Base-by-base conservation (phyloP, 2,888 invertebrate genomes). In the Amorpha juglandis region DNA sequence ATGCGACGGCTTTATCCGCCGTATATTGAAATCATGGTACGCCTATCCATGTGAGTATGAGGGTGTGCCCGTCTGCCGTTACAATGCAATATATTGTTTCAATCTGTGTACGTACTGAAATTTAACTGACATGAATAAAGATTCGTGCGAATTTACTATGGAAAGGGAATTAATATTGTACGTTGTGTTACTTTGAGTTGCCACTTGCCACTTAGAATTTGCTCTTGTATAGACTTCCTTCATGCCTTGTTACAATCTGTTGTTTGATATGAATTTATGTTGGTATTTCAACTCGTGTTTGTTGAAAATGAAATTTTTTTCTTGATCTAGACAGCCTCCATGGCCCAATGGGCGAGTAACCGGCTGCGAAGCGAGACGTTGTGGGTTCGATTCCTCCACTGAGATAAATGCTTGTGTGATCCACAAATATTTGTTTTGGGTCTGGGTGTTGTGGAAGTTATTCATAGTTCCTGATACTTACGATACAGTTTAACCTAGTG, bases 21-120 rank as follows among this genome's bases (percentile, higher is more conserved):
- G 9, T 50, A 8, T 11, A 19, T 1, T 19, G 0, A 16, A 19
- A 16, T 19, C 8, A 50, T 50, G 50, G 50, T 50, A 19, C 19
- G 8, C 50, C 50, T 50, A 52, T 19, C 12, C 52, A 33, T 14
- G 14, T 52, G 52, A 2, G 33, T 12, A 21, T 16, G 53, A 70
- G 75, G 73, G 77, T 76, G 82, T 81, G 80, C 86, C 83, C 88
- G 88, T 86, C 87, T 90, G 89, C 84, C 81, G 85, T 79, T 82
- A 82, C 86, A 80, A 81, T 86, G 81, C 90, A 92, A 91, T 92
- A 90, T 92, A 91, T 88, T 71, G 75, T 74, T 70, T 65, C 73
- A 74, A 76, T 74, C 74, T 76, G 74, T 72, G 74, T 73, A 73
- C 70, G 68, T 73, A 72, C 77, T 78, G 71, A 81, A 83, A 84